Evolutionary conservation across 2,797 vertebrate genomes (phyloP).

Genomic region (Pangasius krempfi): DNA sequence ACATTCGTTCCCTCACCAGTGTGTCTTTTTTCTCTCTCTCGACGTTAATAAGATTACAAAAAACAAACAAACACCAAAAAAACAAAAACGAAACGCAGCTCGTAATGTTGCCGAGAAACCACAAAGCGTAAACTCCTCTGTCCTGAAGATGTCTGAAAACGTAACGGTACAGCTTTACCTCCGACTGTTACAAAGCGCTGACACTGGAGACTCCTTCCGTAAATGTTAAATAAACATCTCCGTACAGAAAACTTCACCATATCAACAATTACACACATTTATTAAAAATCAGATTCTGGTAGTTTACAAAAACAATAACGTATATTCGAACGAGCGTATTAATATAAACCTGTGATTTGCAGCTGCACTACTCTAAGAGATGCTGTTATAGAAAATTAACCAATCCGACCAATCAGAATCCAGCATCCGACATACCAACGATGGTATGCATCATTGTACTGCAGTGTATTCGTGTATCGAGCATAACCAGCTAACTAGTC

Average conservation of each 20-base stretch:
- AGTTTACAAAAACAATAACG: background rate
- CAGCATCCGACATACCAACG: background rate
- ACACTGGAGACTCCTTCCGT: slow-evolving; percentile 7
- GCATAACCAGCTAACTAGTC: background rate
- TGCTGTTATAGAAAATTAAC: background rate
- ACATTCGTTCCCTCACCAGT: background rate
- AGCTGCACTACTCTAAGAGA: background rate
- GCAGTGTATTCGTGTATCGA: background rate
- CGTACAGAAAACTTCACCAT: background rate
- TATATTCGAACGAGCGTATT: background rate
- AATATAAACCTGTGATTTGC: background rate
- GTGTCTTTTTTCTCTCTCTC: background rate
- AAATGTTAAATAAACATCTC: background rate
- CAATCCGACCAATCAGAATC: background rate
- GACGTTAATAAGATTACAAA: background rate
- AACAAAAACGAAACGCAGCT: background rate
- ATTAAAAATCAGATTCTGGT: background rate
- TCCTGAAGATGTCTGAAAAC: background rate
- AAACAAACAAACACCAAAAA: background rate
- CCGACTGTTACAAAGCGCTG: background rate
- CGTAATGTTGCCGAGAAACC: background rate
- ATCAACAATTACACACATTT: background rate
- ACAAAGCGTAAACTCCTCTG: background rate
- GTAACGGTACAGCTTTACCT: background rate
- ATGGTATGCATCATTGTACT: background rate